phyloP scores from a whole-genome alignment of 1,140 invertebrate genomes.

The Thaumatotibia leucotreta region DNA sequence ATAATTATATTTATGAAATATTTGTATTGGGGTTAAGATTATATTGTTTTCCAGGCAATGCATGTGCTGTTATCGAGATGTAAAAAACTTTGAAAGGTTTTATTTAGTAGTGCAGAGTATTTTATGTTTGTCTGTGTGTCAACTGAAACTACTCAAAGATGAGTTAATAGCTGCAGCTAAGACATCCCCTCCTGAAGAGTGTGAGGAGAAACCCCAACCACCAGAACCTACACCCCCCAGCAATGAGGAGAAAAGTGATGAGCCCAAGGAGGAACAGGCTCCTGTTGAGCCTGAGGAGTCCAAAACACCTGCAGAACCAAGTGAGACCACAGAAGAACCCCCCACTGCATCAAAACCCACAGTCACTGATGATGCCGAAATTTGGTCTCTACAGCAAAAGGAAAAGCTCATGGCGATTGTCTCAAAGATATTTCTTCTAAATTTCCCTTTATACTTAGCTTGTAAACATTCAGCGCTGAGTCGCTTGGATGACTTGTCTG shows the following conservation, averaged over 20 bases:
- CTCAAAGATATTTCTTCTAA: constrained; percentile 87
- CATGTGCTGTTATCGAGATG: constrained; percentile 93
- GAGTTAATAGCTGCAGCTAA: constrained; percentile 66
- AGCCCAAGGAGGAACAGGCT: constrained; percentile 23
- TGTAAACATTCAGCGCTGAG: constrained; percentile 90
- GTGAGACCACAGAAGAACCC: constrained; percentile 26
- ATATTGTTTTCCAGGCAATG: constrained; percentile 83
- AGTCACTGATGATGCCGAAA: constrained; percentile 45
- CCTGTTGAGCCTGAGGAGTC: constrained; percentile 26
- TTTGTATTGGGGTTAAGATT: constrained; percentile 8
- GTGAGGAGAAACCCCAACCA: constrained; percentile 25
- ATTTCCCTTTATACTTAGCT: constrained; percentile 94
- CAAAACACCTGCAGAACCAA: constrained; percentile 25
- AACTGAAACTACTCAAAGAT: constrained; percentile 84
- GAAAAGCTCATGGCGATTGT: constrained; percentile 88
- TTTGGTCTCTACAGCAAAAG: constrained; percentile 85
- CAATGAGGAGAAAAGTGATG: constrained; percentile 38
- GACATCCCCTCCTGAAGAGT: constrained; percentile 25
- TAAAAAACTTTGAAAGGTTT: constrained; percentile 93
- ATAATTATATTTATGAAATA: not conserved
- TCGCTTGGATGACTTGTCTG: constrained; percentile 86
- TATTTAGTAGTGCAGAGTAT: constrained; percentile 91
- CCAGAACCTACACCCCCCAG: constrained; percentile 24
- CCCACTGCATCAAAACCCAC: constrained; percentile 34
- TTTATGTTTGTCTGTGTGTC: constrained; percentile 83